These are phyloP conservation scores for Onthophagus sagittarius DNA, from an alignment of 2,888 invertebrate genomes.

Conservation along the genomic window DNA sequence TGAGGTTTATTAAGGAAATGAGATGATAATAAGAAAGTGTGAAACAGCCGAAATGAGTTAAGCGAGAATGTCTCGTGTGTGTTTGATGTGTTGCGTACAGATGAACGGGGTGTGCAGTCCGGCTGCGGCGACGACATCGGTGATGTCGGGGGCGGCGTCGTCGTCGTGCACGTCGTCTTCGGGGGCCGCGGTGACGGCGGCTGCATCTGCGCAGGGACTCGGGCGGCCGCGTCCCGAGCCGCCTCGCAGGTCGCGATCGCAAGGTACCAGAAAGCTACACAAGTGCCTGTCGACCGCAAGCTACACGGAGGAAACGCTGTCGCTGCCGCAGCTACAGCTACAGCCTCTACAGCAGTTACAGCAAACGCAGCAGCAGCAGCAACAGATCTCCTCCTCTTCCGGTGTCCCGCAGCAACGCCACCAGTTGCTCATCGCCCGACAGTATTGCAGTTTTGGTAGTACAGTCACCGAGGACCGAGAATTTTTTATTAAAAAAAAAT, in stretches of 20 bases:
- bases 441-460: conserved; percentile 95
- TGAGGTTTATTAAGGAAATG: neutral
- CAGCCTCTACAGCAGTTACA: neutral
- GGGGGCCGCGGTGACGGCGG: conserved; percentile 32
- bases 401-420: conserved; percentile 53
- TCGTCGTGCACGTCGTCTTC: conserved; percentile 28
- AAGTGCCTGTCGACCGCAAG: conserved; percentile 87
- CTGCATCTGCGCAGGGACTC: conserved; percentile 35
- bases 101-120: conserved; percentile 71
- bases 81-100: conserved; percentile 47
- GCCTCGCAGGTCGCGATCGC: conserved; percentile 84
- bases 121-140: conserved; percentile 33
- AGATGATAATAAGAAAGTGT: neutral
- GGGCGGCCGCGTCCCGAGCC: conserved; percentile 54
- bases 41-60: neutral
- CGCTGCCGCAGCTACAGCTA: conserved; percentile 31
- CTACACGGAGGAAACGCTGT: conserved; percentile 70
- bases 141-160: conserved; percentile 30
- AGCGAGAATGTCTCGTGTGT: conserved; percentile 15
- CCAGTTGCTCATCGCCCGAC: conserved; percentile 77
- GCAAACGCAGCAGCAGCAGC: neutral
- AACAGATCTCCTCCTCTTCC: conserved; percentile 38
- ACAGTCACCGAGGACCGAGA: conserved; percentile 58
- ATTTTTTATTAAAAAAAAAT: conserved; percentile 4
- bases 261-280: conserved; percentile 93